Evolutionary conservation across 2,888 invertebrate species (phyloP).

Genomic region (Sarcophaga carnaria): DNA sequence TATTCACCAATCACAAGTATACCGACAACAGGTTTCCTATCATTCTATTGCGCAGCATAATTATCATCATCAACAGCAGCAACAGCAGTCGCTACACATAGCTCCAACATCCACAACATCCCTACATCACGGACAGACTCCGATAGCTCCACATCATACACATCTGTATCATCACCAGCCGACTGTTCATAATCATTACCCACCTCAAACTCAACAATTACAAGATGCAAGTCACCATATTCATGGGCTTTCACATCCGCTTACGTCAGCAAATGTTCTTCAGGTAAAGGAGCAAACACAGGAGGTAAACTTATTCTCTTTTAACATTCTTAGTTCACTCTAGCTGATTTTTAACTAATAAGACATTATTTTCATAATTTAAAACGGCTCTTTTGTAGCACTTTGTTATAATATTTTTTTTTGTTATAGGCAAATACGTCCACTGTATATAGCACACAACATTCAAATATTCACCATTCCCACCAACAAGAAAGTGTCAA

Average conservation of each 20-base stretch:
- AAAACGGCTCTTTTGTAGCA: background rate
- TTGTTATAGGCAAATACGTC: slow-evolving; percentile 40
- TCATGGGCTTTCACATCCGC: slow-evolving; percentile 41
- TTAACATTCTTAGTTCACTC: background rate
- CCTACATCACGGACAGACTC: slow-evolving; percentile 41
- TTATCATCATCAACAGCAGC: slow-evolving; percentile 45
- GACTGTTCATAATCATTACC: slow-evolving; percentile 47
- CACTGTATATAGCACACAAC: slow-evolving; percentile 45
- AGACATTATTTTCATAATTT: background rate
- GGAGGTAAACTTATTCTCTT: slow-evolving; percentile 32
- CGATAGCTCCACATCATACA: slow-evolving; percentile 43
- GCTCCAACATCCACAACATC: slow-evolving; percentile 41
- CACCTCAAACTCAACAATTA: slow-evolving; percentile 46
- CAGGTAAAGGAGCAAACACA: slow-evolving; percentile 46
- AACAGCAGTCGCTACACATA: slow-evolving; percentile 28
- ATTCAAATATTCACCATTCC: slow-evolving; percentile 41
- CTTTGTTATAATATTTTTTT: background rate
- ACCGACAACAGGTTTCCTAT: slow-evolving; percentile 59
- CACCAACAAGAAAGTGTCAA: slow-evolving; percentile 52
- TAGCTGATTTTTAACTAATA: too few species aligned
- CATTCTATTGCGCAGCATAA: slow-evolving; percentile 50
- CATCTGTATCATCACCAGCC: slow-evolving; percentile 62
- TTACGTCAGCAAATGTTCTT: slow-evolving; percentile 32
- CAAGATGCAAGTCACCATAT: slow-evolving; percentile 59
- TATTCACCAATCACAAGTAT: slow-evolving; percentile 45